Evolutionary conservation across 1,140 invertebrate genomes (phyloP).

Genomic region (Drosophila kanapiae): DNA sequence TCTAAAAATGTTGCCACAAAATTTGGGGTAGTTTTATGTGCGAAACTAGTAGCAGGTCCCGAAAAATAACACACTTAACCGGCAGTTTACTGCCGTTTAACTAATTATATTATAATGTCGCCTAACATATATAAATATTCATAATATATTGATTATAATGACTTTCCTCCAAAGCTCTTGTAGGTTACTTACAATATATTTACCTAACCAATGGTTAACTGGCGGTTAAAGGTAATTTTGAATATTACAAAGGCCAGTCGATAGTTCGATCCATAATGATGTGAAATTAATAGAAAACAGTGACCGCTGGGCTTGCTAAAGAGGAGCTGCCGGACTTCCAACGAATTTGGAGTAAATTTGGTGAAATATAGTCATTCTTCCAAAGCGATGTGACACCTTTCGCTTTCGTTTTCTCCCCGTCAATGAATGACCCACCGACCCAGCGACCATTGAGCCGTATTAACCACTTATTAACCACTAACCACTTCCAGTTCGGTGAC

Average conservation of each 20-base stretch:
- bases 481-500: conserved; percentile 35
- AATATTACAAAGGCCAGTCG: not conserved
- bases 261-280: not conserved
- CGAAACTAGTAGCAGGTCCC: no score
- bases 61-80: no score
- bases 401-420: not conserved
- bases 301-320: no score
- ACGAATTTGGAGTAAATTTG: not conserved
- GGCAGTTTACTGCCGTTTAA: no score
- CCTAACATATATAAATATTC: no score
- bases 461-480: conserved; percentile 20
- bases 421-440: conserved; percentile 14
- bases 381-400: conserved; percentile 11
- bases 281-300: not conserved
- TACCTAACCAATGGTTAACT: not conserved
- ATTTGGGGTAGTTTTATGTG: no score
- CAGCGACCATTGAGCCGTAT: conserved; percentile 31
- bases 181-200: no score
- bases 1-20: no score
- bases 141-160: no score
- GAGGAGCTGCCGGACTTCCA: not conserved
- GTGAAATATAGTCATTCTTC: no score
- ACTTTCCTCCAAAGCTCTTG: no score
- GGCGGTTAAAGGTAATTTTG: not conserved
- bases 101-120: no score